Base-by-base conservation (phyloP, 2,888 invertebrate species). In the Tyria jacobaeae region DNA sequence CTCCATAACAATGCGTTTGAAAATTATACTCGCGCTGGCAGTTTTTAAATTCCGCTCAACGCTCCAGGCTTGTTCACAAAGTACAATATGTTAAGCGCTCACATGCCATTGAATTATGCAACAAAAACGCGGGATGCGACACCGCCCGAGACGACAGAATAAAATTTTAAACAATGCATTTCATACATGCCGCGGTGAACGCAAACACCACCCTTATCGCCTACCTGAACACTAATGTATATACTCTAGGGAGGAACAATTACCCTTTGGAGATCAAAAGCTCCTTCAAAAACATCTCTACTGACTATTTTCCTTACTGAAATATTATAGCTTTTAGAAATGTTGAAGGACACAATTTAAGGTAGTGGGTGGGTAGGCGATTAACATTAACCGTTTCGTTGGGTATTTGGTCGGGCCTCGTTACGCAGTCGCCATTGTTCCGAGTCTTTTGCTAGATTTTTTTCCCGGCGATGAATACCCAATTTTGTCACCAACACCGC, bases 81-180 rank as follows among this genome's bases (percentile, higher is more conserved):
- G 80, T 70, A 75, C 76, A 79, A 82, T 81, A 83, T 84, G 81
- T 82, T 82, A 80, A 79, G 74, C 83, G 73, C 76, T 79, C 77
- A 48, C 59, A 78, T 75, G 73, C 84, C 85, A 83, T 85, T 87
- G 86, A 85, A 86, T 85, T 84, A 86, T 85, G 84, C 81, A 86
- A 83, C 82, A 84, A 83, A 81, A 81, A 83, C 79, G 70, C 56
- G 70, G 77, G 77, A 68, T 76, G 80, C 78, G 79, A 79, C 82
- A 78, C 68, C 68, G 67, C 71, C 71, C 68, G 75, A 73, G 76
- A 75, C 67, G 79, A 65, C 60, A 66, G 80, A 75, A 84, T 84
- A 82, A 80, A 81, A 84, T 81, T 83, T 87, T 84, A 81, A 85
- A 83, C 82, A 83, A 83, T 80, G 80, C 81, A 78, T 80, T 75